Conservation (phyloP, 2,113 vertebrate genomes). For the Xiphias gladius region DNA sequence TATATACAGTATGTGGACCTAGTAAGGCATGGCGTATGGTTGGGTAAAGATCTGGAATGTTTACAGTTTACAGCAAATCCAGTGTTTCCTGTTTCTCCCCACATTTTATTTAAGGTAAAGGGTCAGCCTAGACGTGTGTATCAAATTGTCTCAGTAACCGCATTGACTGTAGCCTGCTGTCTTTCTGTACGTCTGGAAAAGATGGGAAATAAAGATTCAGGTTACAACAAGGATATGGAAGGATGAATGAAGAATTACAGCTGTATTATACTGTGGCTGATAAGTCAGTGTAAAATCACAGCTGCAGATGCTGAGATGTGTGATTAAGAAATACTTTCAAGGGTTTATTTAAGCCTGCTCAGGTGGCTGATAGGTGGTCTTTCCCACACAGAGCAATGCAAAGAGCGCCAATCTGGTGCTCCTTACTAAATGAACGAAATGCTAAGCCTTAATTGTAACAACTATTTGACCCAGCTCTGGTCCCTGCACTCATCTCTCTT, state of each 20-base stretch:
- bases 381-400: conserved; percentile 6
- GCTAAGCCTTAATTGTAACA: conserved; percentile 59
- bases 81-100: conserved; percentile 79
- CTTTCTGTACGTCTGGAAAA: conserved; percentile 62
- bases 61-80: conserved; percentile 81
- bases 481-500: conserved; percentile 86
- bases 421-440: conserved; percentile 21
- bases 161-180: conserved; percentile 59
- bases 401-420: not conserved
- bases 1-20: conserved; percentile 76
- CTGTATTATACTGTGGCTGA: conserved; percentile 48
- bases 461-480: conserved; percentile 55
- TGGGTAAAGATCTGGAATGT: conserved; percentile 79
- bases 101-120: conserved; percentile 76
- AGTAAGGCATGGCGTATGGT: conserved; percentile 67
- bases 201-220: conserved; percentile 68
- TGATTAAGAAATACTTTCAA: conserved; percentile 23
- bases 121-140: conserved; percentile 68
- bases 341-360: conserved; percentile 25
- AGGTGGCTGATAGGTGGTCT: conserved; percentile 33
- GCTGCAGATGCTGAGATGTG: conserved; percentile 13
- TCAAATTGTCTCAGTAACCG: conserved; percentile 68
- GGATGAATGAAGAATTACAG: conserved; percentile 65
- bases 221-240: conserved; percentile 45
- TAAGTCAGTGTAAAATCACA: conserved; percentile 53